These are phyloP conservation scores for Mamestra configurata DNA, from an alignment of 1,140 invertebrate genomes.

Conservation along the genomic window DNA sequence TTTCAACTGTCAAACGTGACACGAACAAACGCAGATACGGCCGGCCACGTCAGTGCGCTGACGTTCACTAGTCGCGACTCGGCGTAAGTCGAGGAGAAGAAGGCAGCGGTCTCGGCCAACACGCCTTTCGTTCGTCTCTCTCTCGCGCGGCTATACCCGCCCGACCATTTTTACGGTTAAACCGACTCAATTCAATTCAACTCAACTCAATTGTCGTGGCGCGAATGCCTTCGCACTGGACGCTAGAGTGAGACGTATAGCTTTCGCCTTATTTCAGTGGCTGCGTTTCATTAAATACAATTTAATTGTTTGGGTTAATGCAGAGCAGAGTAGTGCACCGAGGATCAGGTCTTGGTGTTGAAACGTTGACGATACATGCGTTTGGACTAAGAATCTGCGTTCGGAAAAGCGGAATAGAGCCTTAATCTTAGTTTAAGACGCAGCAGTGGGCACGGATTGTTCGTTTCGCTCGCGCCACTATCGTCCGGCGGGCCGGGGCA, in stretches of 20 bases:
- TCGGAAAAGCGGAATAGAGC: conserved; percentile 80
- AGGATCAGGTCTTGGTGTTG: conserved; percentile 14
- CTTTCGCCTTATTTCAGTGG: conserved; percentile 69
- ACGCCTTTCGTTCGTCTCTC: conserved; percentile 86
- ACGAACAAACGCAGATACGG: conserved; percentile 72
- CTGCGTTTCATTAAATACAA: conserved; percentile 54
- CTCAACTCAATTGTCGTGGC: conserved; percentile 88
- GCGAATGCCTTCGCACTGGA: conserved; percentile 86
- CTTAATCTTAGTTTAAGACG: conserved; percentile 86
- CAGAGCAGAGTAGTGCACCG: conserved; percentile 11
- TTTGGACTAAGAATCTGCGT: conserved; percentile 76
- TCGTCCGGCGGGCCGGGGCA: conserved; percentile 68
- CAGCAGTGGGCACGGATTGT: conserved; percentile 69
- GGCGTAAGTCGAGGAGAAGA: conserved; percentile 86
- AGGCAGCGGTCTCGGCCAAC: conserved; percentile 85
- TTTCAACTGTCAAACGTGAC: conserved; percentile 77
- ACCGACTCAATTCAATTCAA: conserved; percentile 88
- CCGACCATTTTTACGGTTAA: conserved; percentile 87
- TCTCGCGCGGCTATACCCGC: conserved; percentile 82
- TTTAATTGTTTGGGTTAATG: conserved; percentile 29
- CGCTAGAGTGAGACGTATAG: conserved; percentile 85
- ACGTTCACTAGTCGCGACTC: conserved; percentile 84
- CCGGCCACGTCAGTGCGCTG: conserved; percentile 82
- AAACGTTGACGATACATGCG: conserved; percentile 68
- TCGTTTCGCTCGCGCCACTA: conserved; percentile 82